These are phyloP conservation scores for Sebastes minor DNA, from an alignment of 2,797 vertebrate species.

Conservation along the genomic window DNA sequence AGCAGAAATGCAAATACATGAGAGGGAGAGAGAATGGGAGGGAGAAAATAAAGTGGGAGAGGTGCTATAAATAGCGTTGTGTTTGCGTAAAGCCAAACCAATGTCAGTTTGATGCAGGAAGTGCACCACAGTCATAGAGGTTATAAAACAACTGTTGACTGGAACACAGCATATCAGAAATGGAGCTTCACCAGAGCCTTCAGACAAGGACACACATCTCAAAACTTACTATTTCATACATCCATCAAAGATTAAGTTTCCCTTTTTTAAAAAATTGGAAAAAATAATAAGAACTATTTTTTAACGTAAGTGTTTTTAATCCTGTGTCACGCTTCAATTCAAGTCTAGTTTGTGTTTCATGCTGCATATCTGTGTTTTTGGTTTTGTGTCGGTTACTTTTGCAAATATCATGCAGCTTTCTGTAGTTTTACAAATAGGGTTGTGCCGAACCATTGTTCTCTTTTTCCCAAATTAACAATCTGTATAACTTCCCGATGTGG, in stretches of 20 bases:
- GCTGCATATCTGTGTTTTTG: neutral
- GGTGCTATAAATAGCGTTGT: conserved; percentile 78
- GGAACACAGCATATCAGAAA: conserved; percentile 21
- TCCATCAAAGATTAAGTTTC: neutral
- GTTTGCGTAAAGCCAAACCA: conserved; percentile 74
- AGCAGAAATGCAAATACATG: conserved; percentile 67
- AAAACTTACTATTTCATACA: neutral
- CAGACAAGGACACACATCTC: neutral
- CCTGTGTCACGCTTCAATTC: neutral
- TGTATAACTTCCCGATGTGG: neutral
- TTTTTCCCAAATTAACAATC: neutral
- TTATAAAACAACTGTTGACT: conserved; percentile 66
- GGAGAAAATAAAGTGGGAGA: conserved; percentile 60
- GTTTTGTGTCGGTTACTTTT: neutral
- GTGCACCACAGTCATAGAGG: conserved; percentile 61
- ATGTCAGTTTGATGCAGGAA: conserved; percentile 72
- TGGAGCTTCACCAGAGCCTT: conserved; percentile 5
- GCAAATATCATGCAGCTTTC: neutral
- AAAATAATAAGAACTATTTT: neutral
- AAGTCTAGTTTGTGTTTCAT: neutral
- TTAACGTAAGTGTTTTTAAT: neutral
- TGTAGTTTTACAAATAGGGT: neutral
- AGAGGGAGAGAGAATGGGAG: conserved; percentile 39
- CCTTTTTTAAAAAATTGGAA: neutral
- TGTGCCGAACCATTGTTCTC: neutral